Base-by-base conservation (phyloP, 2,888 invertebrate genomes). In the Phanerotoma sp. region DNA sequence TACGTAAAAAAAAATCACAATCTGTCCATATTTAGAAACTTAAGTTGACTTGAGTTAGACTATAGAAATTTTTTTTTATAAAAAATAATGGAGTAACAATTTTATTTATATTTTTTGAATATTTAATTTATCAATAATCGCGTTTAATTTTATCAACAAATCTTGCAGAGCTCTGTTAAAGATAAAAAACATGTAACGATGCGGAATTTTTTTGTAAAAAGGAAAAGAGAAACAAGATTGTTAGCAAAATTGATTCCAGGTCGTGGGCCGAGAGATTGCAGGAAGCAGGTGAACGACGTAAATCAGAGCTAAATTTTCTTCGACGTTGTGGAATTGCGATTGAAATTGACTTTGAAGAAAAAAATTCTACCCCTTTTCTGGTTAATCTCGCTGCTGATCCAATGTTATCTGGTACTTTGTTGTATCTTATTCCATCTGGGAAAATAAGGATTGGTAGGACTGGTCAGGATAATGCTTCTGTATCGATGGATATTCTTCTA, bases 301-400 rank as follows among this genome's bases (percentile, higher is more conserved):
- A 73, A 46, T 78, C 79, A 37, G 82, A 82, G 60, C 66, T 84
- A 32, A 78, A 80, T 45, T 72, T 81, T 56, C 73, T 85, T 1
- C 81, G 81, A 63, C 81, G 82, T 35, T 78, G 78, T 49, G 85
- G 85, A 5, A 78, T 86, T 32, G 82, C 84, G 0, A 70, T 84
- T 50, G 80, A 81, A 57, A 64, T 81, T 40, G 74, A 76, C 65
- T 65, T 72, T 32, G 65, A 66, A 11, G 69, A 70, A 40, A 76
- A 75, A 9, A 72, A 76, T 44, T 74, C 77, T 9, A 79, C 82
- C 57, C 83, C 85, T 2, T 84, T 82, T 68, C 73, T 86, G 33
- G 80, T 86, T 16, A 86, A 85, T 77, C 78, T 86, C 38, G 80
- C 83, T 28, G 83, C 84, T 15, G 86, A 86, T 75, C 85, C 86